Percentiles rank a stretch among this genome's conserved stretches.
Conservation (phyloP, 2,797 vertebrate species). For the Chelon auratus region DNA sequence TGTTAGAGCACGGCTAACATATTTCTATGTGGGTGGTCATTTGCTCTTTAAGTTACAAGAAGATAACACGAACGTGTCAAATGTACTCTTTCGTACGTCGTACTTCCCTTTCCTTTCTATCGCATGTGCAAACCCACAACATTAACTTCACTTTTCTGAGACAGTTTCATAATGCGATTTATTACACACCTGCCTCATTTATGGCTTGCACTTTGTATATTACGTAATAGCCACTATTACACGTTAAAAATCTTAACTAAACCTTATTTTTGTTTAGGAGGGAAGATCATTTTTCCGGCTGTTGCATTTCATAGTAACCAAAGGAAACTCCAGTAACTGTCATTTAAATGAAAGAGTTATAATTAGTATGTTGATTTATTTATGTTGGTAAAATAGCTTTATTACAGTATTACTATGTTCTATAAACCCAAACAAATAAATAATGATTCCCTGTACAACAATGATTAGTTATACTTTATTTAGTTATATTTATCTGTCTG, state of each 20-base stretch:
- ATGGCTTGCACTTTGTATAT: not conserved
- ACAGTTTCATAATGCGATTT: conserved; percentile 30
- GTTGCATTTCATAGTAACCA: not conserved
- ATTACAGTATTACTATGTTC: not conserved
- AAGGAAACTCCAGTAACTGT: not conserved
- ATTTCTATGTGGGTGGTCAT: not conserved
- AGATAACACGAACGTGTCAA: conserved; percentile 7
- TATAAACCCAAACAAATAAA: not conserved
- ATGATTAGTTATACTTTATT: not conserved
- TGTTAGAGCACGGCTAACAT: not conserved
- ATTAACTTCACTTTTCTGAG: conserved; percentile 42
- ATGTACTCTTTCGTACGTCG: conserved; percentile 33
- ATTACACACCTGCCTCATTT: conserved; percentile 1
- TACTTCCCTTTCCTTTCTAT: conserved; percentile 61
- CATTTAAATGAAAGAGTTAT: not conserved
- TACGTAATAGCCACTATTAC: not conserved
- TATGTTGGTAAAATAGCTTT: not conserved
- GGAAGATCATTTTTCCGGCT: not conserved
- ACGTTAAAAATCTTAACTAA: not conserved
- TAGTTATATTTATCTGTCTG: not conserved
- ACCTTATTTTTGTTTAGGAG: not conserved
- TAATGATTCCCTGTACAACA: not conserved
- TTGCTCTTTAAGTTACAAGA: conserved; percentile 15
- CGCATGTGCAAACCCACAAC: conserved; percentile 22
- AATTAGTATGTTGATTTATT: not conserved